Evolutionary conservation across 2,797 vertebrate genomes (phyloP), one percentile per base, ranked within the genome.

Genomic region (Peromyscus nudipes): DNA sequence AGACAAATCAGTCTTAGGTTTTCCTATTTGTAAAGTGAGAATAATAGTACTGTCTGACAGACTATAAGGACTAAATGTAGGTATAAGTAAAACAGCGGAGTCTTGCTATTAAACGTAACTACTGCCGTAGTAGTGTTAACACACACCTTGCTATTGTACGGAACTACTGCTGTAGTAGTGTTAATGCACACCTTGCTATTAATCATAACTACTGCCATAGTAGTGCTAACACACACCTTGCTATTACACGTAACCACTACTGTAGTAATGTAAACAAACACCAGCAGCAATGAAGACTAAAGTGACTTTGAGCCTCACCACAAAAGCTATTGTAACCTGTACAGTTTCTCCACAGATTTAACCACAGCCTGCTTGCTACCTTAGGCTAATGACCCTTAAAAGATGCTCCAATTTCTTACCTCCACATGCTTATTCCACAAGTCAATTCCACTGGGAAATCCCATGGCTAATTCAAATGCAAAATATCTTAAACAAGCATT

Each of bases 391-490:
- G 52, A 67, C 3, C 92, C 49, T 90, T 77, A 23, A 87, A 76
- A 87, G 84, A 88, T 7, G 6, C 6, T 64, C 40, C 37, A 52
- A 19, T 37, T 91, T 95, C 64, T 79, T 92, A 86, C 85, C 83
- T 93, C 40, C 43, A 97, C 92, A 91, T 90, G 91, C 46, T 40
- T 49, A 52, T 3, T 14, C 13, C 52, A 31, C 17, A 96, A 71
- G 76, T 91, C 86, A 93, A 12, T 43, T 96, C 8, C 34, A 95
- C 37, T n/a, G 60, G 83, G 52, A 94, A 96, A 87, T 29, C 52
- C 69, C 37, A 73, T 3, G 9, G 71, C 0, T 81, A 67, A 52
- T 14, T 92, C 65, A 89, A 82, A 94, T 65, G 92, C 81, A 85
- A 89, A 94, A 40, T 67, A 60, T 37, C 71, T 46, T 81, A 76